Percentiles rank a stretch among this genome's conserved stretches.
Evolutionary conservation across 2,888 invertebrate genomes (phyloP).

Genomic region (Margaritifera margaritifera): DNA sequence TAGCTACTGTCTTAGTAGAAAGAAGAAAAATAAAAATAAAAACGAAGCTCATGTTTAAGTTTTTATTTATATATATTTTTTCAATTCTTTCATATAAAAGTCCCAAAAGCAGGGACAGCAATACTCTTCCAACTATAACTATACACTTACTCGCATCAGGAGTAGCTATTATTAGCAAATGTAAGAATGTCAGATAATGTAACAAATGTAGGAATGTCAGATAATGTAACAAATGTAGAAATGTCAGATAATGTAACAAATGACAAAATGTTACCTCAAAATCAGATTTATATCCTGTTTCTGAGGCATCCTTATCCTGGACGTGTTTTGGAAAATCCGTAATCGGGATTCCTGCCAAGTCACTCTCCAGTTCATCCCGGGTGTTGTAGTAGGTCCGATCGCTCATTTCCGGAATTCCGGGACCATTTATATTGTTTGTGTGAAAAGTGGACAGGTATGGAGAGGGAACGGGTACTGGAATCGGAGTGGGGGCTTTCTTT

Average conservation of each 20-base stretch:
- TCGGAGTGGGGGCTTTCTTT: constrained; percentile 24
- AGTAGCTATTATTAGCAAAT: background rate
- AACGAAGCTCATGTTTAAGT: background rate
- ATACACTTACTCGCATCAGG: too few species aligned
- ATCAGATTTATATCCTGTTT: constrained; percentile 33
- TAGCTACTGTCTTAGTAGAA: background rate
- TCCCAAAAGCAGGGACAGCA: too few species aligned
- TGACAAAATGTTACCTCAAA: constrained; percentile 30
- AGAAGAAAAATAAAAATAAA: too few species aligned
- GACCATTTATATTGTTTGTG: background rate
- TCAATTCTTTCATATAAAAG: too few species aligned
- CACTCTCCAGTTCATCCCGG: constrained; percentile 11
- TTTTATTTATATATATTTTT: too few species aligned
- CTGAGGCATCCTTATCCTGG: constrained; percentile 33
- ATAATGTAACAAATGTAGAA: background rate
- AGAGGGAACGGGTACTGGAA: constrained; percentile 36
- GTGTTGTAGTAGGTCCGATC: constrained; percentile 39
- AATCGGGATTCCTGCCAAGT: constrained; percentile 27
- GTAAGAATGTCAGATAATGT: constrained; percentile 4
- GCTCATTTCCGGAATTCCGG: background rate
- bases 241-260: constrained; percentile 8
- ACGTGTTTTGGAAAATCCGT: constrained; percentile 36
- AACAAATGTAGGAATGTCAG: constrained; percentile 9
- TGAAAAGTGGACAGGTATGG: constrained; percentile 38
- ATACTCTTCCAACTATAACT: too few species aligned